Percentiles rank a stretch among this genome's conserved stretches.
Evolutionary conservation across 2,797 vertebrate genomes (phyloP).

Genomic region (Threskiornis aethiopicus): DNA sequence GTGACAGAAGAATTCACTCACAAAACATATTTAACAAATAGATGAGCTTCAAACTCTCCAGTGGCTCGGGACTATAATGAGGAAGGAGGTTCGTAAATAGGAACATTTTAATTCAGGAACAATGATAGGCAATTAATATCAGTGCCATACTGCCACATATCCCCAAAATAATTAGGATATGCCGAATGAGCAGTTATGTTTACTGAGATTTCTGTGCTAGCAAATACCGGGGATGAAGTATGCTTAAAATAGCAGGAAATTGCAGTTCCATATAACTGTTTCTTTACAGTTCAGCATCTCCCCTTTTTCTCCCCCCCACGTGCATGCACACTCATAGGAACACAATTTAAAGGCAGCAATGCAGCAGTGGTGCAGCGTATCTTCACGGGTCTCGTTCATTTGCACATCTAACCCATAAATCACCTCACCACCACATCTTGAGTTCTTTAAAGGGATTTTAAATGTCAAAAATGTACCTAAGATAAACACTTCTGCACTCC

Average conservation of each 20-base stretch:
- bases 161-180: neutral
- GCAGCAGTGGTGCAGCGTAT: neutral
- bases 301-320: neutral
- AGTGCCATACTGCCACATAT: neutral
- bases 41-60: neutral
- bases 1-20: neutral
- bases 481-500: neutral
- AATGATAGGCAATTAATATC: neutral
- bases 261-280: neutral
- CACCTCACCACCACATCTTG: neutral
- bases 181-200: neutral
- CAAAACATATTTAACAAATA: neutral
- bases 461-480: neutral
- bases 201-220: neutral
- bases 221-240: neutral
- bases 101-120: neutral
- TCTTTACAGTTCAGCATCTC: neutral
- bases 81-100: neutral
- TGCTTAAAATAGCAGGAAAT: neutral
- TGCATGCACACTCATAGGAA: rapidly evolving
- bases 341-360: neutral
- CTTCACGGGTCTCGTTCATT: neutral
- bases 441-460: neutral
- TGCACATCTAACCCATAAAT: neutral
- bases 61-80: neutral